Evolutionary conservation across 2,888 invertebrate genomes (phyloP).

Genomic region (Yponomeuta malinellus): DNA sequence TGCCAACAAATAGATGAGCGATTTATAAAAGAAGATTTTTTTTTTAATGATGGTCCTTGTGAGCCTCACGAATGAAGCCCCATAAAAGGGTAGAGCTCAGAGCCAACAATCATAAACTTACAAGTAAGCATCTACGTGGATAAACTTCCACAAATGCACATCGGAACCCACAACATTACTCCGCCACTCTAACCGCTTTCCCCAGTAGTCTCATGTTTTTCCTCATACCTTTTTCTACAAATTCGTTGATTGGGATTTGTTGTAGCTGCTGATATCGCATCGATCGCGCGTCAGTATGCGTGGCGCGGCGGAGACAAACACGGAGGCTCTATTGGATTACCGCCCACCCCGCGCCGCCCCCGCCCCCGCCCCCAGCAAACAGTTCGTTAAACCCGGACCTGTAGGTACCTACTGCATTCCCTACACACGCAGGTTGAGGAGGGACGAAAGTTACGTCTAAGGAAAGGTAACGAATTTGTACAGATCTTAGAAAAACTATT

Average conservation of each 20-base stretch:
- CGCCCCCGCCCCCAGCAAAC: constrained; percentile 66
- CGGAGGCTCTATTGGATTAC: constrained; percentile 58
- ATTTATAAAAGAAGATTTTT: too few species aligned
- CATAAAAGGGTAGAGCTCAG: too few species aligned
- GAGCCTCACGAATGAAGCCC: too few species aligned
- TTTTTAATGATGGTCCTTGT: too few species aligned
- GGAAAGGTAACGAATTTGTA: not conserved
- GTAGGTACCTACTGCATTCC: not conserved
- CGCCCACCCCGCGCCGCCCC: constrained; percentile 21
- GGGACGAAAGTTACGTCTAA: not conserved
- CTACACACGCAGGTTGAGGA: not conserved
- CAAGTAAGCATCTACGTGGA: too few species aligned
- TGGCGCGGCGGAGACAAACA: not conserved
- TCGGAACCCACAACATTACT: not conserved
- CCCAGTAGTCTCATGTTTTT: not conserved
- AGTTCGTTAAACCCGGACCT: constrained; percentile 53
- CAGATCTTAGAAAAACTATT: too few species aligned
- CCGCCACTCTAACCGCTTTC: not conserved
- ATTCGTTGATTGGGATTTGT: not conserved
- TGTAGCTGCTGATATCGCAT: not conserved
- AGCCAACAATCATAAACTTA: too few species aligned
- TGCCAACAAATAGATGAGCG: too few species aligned
- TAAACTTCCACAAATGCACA: too few species aligned
- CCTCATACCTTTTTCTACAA: not conserved
- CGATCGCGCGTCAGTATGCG: not conserved